A percentile compares a stretch with the other conserved stretches of the same genome.
phyloP scores from a whole-genome alignment of 1,140 invertebrate species.

The Eupristina koningsbergeri region DNA sequence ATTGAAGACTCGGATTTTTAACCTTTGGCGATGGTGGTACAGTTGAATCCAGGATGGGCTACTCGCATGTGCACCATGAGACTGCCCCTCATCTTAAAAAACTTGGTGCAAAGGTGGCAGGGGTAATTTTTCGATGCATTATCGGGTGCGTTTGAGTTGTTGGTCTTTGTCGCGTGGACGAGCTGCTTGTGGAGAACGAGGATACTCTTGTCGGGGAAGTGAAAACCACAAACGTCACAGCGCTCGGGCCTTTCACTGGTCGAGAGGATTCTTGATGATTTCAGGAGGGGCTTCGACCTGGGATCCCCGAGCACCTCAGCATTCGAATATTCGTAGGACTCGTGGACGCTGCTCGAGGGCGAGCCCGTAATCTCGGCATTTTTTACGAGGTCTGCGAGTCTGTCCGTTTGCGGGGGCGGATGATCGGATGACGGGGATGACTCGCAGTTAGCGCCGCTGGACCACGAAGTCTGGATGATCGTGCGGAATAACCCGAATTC shows the following conservation, averaged over 20 bases:
- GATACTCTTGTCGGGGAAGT: constrained; percentile 80
- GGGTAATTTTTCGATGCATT: constrained; percentile 76
- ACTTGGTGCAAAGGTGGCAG: constrained; percentile 85
- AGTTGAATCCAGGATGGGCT: constrained; percentile 77
- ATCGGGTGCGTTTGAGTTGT: constrained; percentile 64
- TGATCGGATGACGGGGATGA: not conserved
- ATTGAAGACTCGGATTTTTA: not conserved
- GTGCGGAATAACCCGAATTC: not conserved
- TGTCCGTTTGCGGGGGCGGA: constrained; percentile 29
- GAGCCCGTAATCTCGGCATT: constrained; percentile 36
- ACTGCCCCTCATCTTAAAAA: constrained; percentile 86
- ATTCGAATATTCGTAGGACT: constrained; percentile 11
- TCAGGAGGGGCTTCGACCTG: constrained; percentile 18
- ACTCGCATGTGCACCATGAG: constrained; percentile 87
- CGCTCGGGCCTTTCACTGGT: constrained; percentile 68
- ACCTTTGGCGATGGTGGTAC: not conserved
- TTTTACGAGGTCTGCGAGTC: constrained; percentile 38
- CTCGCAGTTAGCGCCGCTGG: not conserved
- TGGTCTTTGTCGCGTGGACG: constrained; percentile 79
- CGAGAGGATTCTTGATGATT: constrained; percentile 43
- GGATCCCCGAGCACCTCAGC: not conserved
- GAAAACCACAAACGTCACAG: constrained; percentile 82
- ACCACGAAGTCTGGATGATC: not conserved
- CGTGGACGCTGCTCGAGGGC: constrained; percentile 23
- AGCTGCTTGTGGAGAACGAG: constrained; percentile 83